A percentile compares a stretch with the other conserved stretches of the same genome.
phyloP scores from a whole-genome alignment of 2,797 vertebrate species.

The Enteromius anoplus region DNA sequence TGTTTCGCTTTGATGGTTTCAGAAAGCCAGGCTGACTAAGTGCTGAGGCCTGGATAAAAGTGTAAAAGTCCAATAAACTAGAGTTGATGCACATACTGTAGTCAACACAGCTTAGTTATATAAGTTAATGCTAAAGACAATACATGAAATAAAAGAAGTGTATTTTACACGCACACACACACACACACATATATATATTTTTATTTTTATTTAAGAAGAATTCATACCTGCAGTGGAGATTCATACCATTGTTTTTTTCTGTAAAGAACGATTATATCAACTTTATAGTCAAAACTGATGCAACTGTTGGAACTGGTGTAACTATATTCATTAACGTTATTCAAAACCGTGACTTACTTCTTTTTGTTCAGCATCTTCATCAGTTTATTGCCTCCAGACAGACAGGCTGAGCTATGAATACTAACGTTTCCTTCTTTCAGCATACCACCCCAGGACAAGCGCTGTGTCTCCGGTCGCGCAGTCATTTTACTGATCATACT shows the following conservation, averaged over 20 bases:
- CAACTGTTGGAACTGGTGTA: too few relatives aligned
- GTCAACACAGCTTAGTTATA: too few relatives aligned
- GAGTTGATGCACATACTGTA: not conserved
- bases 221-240: slow-evolving; percentile 61
- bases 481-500: not conserved
- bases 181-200: too few relatives aligned
- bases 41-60: slow-evolving; percentile 51
- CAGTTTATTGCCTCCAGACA: slow-evolving; percentile 48
- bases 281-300: not conserved
- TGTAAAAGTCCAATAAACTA: not conserved
- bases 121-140: not conserved
- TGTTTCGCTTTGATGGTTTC: slow-evolving; percentile 61
- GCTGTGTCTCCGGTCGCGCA: not conserved
- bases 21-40: slow-evolving; percentile 47
- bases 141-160: too few relatives aligned
- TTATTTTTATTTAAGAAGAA: not conserved
- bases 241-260: slow-evolving; percentile 87
- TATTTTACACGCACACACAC: not conserved
- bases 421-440: not conserved
- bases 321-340: not conserved
- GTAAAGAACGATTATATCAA: slow-evolving; percentile 18
- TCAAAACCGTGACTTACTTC: slow-evolving; percentile 56
- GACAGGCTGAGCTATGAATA: slow-evolving; percentile 52
- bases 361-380: slow-evolving; percentile 59
- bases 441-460: not conserved